Base-by-base conservation (phyloP, 2,113 vertebrate species). In the Anolis carolinensis region DNA sequence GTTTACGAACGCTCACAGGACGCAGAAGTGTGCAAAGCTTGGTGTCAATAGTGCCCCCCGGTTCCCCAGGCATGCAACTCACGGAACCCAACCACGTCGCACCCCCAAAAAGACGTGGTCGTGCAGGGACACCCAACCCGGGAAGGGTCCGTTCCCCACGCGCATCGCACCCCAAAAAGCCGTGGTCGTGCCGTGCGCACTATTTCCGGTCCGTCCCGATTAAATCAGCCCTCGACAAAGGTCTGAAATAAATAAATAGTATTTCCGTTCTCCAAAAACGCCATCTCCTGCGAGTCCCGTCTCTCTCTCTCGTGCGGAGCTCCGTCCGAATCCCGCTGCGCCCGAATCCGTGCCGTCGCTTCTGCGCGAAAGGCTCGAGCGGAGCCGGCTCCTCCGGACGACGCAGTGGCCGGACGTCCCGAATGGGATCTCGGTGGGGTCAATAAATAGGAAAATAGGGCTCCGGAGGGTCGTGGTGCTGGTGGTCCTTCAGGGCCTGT, bases 401-500 rank as follows among this genome's bases (percentile, higher is more conserved):
- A 44, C 39, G 39, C 39, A 4, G 39, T 44, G 39, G 39, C 39
- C 39, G 39, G 39, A 44, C 39, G 39, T 44, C 39, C 39, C 5
- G 39, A 2, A 44, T 44, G 11, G 23, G 85, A 87, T 36, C 1
- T 1, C 13, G 48, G 25, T 9, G 1, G 1, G 90, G 89, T 79
- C 72, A 84, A 86, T 13, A 59, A 71, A 50, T 0, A n/a, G 3
- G 67, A 68, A 0, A 32, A 23, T 0, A 2, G 13, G 55, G 0
- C 8, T 18, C 21, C 20, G 11, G 13, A 71, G 63, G 0, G n/a
- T n/a, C n/a, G n/a, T n/a, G n/a, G n/a, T n/a, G n/a, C n/a, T n/a
- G n/a, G n/a, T n/a, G n/a, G n/a, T n/a, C n/a, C n/a, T 23, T 89
- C 27, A 95, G 72, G 68, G 91, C 62, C 91, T 95, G 7, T 86